Evolutionary conservation across 2,113 vertebrate genomes (phyloP).

Genomic region (Chionodraco myersi): DNA sequence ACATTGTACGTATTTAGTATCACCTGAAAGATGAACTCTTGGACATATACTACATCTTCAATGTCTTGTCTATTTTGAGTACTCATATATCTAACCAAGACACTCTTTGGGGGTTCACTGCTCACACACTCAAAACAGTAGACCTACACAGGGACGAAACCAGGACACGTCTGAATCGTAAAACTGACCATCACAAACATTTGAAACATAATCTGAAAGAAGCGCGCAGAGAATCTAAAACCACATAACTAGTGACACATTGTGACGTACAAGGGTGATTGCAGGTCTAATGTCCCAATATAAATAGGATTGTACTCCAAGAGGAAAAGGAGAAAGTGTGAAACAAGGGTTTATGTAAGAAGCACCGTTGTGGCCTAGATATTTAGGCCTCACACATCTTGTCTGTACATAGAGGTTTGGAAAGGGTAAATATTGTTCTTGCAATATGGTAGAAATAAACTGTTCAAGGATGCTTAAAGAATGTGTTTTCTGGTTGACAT

Average conservation of each 20-base stretch:
- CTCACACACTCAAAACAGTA: not conserved
- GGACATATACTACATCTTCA: slow-evolving; percentile 56
- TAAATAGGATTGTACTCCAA: slow-evolving; percentile 34
- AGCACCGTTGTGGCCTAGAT: not conserved
- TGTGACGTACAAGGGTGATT: slow-evolving; percentile 14
- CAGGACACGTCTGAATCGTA: slow-evolving; percentile 17
- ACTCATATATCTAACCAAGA: slow-evolving; percentile 40
- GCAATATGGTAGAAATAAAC: no score
- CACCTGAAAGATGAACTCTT: slow-evolving; percentile 64
- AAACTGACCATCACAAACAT: slow-evolving; percentile 23
- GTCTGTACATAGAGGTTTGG: not conserved
- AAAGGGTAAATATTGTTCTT: not conserved
- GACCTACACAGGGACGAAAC: slow-evolving; percentile 1
- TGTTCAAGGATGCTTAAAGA: no score
- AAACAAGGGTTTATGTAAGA: not conserved
- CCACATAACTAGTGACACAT: slow-evolving; percentile 11
- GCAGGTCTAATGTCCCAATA: slow-evolving; percentile 2
- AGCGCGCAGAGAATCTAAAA: slow-evolving; percentile 41
- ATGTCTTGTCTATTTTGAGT: slow-evolving; percentile 65
- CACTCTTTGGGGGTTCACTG: slow-evolving; percentile 34
- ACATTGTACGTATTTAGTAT: slow-evolving; percentile 56
- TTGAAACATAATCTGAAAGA: slow-evolving; percentile 35
- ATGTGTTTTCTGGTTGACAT: not conserved
- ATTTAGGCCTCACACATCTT: not conserved
- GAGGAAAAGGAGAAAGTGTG: not conserved